Base-by-base conservation (phyloP, 2,888 invertebrate species). In the Hyposoter didymator region DNA sequence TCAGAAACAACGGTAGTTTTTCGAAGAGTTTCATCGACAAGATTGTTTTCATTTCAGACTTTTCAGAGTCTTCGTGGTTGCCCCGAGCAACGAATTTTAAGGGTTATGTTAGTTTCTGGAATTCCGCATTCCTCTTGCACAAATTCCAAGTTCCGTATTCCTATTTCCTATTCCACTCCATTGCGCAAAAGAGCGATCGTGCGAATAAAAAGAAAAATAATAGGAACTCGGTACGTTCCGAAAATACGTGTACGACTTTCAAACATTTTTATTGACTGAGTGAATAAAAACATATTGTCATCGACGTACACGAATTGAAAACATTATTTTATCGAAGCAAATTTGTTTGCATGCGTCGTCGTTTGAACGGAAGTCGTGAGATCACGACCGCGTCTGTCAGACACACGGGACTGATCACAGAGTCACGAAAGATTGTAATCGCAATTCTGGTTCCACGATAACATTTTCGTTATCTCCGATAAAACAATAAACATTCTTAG, bases 161-260 rank as follows among this genome's bases (percentile, higher is more conserved):
- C 64, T 32, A 32, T 32, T 32, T 17, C 32, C 62, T 32, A 39
- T 66, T 19, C 39, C n/a, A 10, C 39, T 59, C 7, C 28, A n/a
- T 59, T 74, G 43, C 59, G 59, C 45, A 69, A 75, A 49, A 80
- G 19, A 17, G 14, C 43, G n/a, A 84, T 74, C 64, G 64, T 67
- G 35, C 49, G 80, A 75, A 59, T 55, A 10, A 69, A 52, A 3
- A 32, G 55, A 14, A 74, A 28, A 19, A 55, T 5, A 10, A 52
- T 28, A 59, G 28, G 52, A 43, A 59, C 45, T 59, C 5, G 14
- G 8, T 28, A 10, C 12, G 55, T 55, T 55, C 14, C 14, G 14
- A 59, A 59, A 59, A 59, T 59, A 28, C 14, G 59, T 59, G 59
- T 5, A 59, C 28, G 59, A 14, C 14, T 59, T 28, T 59, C 59